Percentiles rank a stretch among this genome's conserved stretches.
Evolutionary conservation across 2,113 vertebrate species (phyloP).

Genomic region (Tachuris rubrigastra): DNA sequence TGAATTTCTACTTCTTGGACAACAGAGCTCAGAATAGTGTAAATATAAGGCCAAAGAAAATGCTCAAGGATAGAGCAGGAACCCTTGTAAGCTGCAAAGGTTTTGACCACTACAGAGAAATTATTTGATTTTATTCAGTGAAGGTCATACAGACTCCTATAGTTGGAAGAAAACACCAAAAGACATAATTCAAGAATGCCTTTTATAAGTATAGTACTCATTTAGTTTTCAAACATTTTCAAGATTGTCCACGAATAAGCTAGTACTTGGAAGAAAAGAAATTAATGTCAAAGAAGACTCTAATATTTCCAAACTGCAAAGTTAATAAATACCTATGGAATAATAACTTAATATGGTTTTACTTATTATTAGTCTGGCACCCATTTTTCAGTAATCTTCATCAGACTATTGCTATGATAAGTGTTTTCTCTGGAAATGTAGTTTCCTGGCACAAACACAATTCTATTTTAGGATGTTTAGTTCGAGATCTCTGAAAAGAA

Average conservation of each 20-base stretch:
- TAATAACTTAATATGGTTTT: constrained; percentile 65
- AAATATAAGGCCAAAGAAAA: constrained; percentile 32
- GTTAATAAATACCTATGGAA: constrained; percentile 60
- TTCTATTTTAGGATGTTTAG: constrained; percentile 72
- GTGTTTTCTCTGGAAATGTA: constrained; percentile 61
- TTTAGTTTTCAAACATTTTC: constrained; percentile 58
- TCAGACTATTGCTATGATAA: constrained; percentile 70
- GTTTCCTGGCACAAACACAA: constrained; percentile 65
- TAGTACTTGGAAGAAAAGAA: constrained; percentile 48
- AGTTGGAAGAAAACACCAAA: neutral
- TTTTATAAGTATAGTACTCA: neutral
- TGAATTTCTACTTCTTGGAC: constrained; percentile 65
- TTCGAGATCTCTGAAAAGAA: constrained; percentile 64
- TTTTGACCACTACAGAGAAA: neutral
- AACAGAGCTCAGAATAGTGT: constrained; percentile 55
- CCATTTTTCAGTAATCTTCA: constrained; percentile 69
- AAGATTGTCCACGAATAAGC: constrained; percentile 34
- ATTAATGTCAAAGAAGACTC: constrained; percentile 59
- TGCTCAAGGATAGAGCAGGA: constrained; percentile 1
- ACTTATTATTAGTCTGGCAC: constrained; percentile 66
- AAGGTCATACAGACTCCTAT: neutral
- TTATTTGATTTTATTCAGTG: neutral
- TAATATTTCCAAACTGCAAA: constrained; percentile 57
- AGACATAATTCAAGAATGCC: neutral
- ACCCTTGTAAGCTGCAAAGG: neutral